phyloP scores from a whole-genome alignment of 2,113 vertebrate species.

The Psilopsiagon aymara region DNA sequence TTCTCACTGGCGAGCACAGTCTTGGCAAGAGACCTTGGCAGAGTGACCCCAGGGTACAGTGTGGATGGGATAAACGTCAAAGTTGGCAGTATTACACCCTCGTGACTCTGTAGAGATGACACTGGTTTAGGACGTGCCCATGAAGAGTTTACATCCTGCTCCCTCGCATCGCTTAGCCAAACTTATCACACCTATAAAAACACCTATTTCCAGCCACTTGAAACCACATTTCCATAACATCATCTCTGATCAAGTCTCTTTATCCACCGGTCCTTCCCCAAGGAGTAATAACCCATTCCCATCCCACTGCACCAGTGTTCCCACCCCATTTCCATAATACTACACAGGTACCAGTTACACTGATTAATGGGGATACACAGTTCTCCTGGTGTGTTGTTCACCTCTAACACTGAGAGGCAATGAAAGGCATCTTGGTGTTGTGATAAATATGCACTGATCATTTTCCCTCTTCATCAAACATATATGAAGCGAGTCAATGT shows the following conservation, averaged over 20 bases:
- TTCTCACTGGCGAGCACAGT: neutral
- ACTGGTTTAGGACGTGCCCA: too few relatives aligned
- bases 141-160: neutral
- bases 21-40: neutral
- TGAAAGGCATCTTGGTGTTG: neutral
- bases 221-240: neutral
- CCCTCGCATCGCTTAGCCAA: neutral
- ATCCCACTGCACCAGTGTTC: neutral
- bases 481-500: neutral
- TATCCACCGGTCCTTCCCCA: neutral
- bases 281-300: neutral
- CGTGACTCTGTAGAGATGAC: accelerated
- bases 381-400: neutral
- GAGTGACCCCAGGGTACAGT: neutral
- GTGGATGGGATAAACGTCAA: accelerated
- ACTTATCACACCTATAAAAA: neutral
- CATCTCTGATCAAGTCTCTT: neutral
- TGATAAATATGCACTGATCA: neutral
- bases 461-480: neutral
- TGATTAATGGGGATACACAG: neutral
- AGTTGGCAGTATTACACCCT: neutral
- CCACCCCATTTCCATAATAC: neutral
- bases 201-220: neutral
- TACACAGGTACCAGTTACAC: neutral
- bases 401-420: neutral